These are phyloP conservation scores for Cyanocitta stelleri DNA, from an alignment of 2,113 vertebrate species.

Conservation along the genomic window DNA sequence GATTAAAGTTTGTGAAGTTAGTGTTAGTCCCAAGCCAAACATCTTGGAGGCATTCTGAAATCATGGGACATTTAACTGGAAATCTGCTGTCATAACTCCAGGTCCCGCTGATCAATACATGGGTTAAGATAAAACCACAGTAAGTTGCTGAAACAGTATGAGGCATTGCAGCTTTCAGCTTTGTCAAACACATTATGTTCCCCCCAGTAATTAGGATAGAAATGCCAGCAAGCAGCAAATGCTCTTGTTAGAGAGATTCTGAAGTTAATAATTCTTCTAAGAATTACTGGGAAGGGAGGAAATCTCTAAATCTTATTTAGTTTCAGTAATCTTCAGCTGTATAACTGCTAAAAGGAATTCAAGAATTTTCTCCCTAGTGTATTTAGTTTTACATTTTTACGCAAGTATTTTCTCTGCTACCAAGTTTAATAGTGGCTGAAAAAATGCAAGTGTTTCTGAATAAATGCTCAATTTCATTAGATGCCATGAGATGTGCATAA, in stretches of 20 bases:
- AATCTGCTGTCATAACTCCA: not conserved
- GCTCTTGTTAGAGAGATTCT: conserved; percentile 26
- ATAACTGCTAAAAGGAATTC: not conserved
- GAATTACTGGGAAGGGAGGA: not conserved
- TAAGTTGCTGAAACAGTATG: conserved; percentile 29
- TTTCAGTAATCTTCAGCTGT: conserved; percentile 9
- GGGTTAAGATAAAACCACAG: conserved; percentile 5
- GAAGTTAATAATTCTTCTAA: conserved; percentile 51
- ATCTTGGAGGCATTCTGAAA: not conserved
- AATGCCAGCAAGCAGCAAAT: conserved; percentile 65
- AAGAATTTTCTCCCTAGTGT: not conserved
- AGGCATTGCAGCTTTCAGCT: conserved; percentile 66
- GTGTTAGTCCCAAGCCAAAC: not conserved
- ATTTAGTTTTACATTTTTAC: not conserved
- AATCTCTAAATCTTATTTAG: conserved; percentile 4
- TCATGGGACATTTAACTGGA: not conserved
- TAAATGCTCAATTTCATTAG: not conserved
- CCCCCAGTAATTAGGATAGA: conserved; percentile 68
- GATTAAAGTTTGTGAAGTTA: not conserved
- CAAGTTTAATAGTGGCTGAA: not conserved
- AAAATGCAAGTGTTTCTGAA: not conserved
- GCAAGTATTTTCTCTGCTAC: not conserved
- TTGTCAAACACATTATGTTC: conserved; percentile 70
- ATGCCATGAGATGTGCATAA: not conserved
- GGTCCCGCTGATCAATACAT: not conserved